Base-by-base conservation (phyloP, 2,113 vertebrate genomes). In the Atherinomorus stipes region DNA sequence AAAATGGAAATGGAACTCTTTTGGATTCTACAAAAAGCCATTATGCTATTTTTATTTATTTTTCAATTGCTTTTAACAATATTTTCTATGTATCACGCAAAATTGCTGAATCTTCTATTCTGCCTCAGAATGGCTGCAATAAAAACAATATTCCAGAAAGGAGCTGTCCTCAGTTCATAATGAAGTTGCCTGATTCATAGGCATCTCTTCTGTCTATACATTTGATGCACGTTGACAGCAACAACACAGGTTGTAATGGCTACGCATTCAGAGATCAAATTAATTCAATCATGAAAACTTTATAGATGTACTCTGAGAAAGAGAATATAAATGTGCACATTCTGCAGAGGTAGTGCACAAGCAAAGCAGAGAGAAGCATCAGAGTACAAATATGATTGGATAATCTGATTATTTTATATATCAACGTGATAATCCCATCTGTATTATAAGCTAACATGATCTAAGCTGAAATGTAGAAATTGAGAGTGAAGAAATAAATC, bases 221-320 rank as follows among this genome's bases (percentile, higher is more conserved):
- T 85, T 77, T 21, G 16, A 87, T 84, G 64, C 54, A 65, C 85
- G 80, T 86, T 87, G 88, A 86, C 81, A 88, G 72, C 67, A 67
- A 83, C 76, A 85, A 81, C 75, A 83, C 23, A n/a, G 67, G 62
- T 61, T 76, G 78, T 86, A 90, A 89, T 81, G 81, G 86, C 78
- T 15, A 71, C 83, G 79, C 87, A 86, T 86, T 85, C 81, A 83
- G 77, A 71, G 81, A 88, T 84, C 84, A 86, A 90, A 91, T 88
- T 83, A 86, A 90, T 90, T 86, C 89, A 91, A 71, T 91, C 84
- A 91, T 91, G 85, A 91, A 91, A 85, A 83, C 89, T 89, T 92
- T 79, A 92, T 88, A 84, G 86, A 84, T 84, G 61, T 56, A 87
- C 78, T 87, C 75, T 25, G 37, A 78, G 68, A 80, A 70, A 59